Percentiles rank a stretch among this genome's conserved stretches.
phyloP scores from a whole-genome alignment of 1,140 invertebrate genomes.

The Tetramorium alpestre region DNA sequence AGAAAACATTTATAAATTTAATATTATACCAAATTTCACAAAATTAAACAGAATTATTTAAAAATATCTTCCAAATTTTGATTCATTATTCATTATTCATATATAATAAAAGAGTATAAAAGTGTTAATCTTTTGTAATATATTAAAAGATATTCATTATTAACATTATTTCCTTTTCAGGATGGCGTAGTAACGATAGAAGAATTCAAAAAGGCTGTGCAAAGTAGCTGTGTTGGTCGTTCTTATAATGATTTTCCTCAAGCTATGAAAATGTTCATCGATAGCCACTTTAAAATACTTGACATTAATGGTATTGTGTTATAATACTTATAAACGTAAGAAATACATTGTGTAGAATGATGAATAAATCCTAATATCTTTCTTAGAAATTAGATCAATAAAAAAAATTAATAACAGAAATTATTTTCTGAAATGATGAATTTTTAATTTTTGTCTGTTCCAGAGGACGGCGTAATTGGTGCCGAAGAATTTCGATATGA shows the following conservation, averaged over 20 bases:
- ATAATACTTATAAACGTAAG: background rate
- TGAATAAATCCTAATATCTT: background rate
- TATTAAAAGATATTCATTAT: background rate
- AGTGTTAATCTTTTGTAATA: background rate
- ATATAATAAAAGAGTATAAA: background rate
- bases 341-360: background rate
- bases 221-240: constrained; percentile 92
- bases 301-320: constrained; percentile 89
- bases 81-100: background rate
- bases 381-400: background rate
- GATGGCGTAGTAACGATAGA: constrained; percentile 92
- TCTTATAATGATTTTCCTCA: constrained; percentile 92
- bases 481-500: constrained; percentile 93
- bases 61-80: background rate
- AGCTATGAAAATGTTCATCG: constrained; percentile 93
- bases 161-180: constrained; percentile 83
- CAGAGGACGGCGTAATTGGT: constrained; percentile 91
- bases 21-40: background rate
- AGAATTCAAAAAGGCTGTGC: constrained; percentile 93
- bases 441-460: constrained; percentile 35
- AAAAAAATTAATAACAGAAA: background rate
- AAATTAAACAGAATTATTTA: background rate
- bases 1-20: background rate
- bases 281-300: constrained; percentile 92
- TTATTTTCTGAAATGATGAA: background rate